Evolutionary conservation across 2,888 invertebrate species (phyloP), one percentile per base, ranked within the genome.

Genomic region (Idaea aversata): DNA sequence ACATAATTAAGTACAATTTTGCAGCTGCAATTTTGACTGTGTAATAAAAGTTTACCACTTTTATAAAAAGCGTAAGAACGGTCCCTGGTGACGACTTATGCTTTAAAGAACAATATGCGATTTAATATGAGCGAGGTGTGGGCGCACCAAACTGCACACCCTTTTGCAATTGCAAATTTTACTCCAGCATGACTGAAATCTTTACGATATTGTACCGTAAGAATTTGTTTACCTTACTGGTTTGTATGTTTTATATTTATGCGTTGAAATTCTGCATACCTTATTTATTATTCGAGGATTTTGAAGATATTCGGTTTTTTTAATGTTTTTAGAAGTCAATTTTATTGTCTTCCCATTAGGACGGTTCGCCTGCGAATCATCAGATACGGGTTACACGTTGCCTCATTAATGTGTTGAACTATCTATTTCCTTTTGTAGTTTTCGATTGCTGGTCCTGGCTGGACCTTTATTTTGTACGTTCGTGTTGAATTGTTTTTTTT

Each of bases 81-180:
- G 62, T 59, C 59, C 59, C 59, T 65, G 63, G 34, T 58, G 63
- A 74, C 77, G 77, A 76, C 75, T 74, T 77, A 76, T 71, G 73
- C 76, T 78, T 73, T 82, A 81, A 80, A 81, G 78, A 74, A 72
- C 72, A 74, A 77, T 69, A 76, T 76, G 74, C 78, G 69, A 76
- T 76, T 72, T 77, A 80, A 76, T 74, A 75, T 75, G 69, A 75
- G 72, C 76, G 78, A 85, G 76, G 84, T 83, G 86, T 84, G 82
- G 79, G 84, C 78, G 81, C 77, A 75, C 74, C 73, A 67, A 70
- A 75, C 63, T 70, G 72, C 75, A 72, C 77, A 73, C 74, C 76
- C 80, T 76, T 78, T 83, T 77, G 77, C 76, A 77, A 80, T 85
- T 84, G 82, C 80, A 85, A 87, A 86, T 84, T 84, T 75, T 70